Conservation (phyloP, 2,888 invertebrate genomes). For the Acrobeloides nanus region DNA sequence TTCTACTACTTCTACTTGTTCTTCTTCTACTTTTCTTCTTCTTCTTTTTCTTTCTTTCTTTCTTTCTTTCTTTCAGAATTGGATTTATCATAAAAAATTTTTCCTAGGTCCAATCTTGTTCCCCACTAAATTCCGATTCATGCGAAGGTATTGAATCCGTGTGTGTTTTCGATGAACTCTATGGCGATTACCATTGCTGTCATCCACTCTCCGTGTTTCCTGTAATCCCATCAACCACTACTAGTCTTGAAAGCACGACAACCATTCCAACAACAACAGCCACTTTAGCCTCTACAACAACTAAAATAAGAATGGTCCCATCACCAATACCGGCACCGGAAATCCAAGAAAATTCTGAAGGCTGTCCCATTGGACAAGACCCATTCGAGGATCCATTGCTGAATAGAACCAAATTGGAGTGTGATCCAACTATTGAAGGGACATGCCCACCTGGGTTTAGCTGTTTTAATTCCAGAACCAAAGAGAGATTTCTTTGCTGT, state of each 20-base stretch:
- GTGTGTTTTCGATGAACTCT: constrained; percentile 8
- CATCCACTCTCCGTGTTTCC: background rate
- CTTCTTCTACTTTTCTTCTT: background rate
- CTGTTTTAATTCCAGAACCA: background rate
- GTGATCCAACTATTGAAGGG: background rate
- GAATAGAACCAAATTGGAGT: background rate
- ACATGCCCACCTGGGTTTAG: constrained; percentile 7
- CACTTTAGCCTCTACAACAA: background rate
- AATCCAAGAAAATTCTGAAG: background rate
- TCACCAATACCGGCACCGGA: background rate
- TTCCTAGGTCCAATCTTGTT: background rate
- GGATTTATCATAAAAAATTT: background rate
- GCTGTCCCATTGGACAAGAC: background rate
- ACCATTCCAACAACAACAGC: constrained; percentile 4
- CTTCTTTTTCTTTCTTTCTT: background rate
- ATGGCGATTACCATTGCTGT: constrained; percentile 11
- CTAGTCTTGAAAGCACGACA: constrained; percentile 8
- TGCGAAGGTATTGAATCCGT: background rate
- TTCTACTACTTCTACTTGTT: no score
- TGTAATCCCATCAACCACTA: constrained; percentile 11
- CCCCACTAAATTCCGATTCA: background rate
- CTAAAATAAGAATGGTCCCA: background rate
- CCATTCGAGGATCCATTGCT: constrained; percentile 1
- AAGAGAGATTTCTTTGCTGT: background rate
- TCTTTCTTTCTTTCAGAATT: background rate